Evolutionary conservation across 2,888 invertebrate species (phyloP), one percentile per base, ranked within the genome.

Genomic region (Tholera decimalis): DNA sequence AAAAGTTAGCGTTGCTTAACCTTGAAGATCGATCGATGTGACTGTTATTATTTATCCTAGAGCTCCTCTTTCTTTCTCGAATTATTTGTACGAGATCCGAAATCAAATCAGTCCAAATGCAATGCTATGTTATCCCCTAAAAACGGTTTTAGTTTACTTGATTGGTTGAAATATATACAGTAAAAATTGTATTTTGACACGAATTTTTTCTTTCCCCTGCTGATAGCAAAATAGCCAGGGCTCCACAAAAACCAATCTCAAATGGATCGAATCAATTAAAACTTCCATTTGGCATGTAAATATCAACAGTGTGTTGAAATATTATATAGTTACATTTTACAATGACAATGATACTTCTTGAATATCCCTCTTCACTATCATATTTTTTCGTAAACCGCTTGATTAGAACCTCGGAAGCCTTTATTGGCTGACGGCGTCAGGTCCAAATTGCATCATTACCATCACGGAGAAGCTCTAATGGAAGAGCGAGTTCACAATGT

Each of bases 371-470:
- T 24, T 33, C 9, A 26, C 13, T 39, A 18, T 22, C 11, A 15
- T 18, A 39, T 13, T 57, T 20, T 35, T 43, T 39, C 30, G 9
- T 22, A 30, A 56, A 57, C n/a, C 18, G 9, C 43, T 57, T 55
- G 44, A 79, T 73, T 59, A 26, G 50, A 65, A 24, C 37, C 43
- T 43, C 46, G 56, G 22, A 11, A 58, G 18, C 47, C 11, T 63
- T 28, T 9, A 13, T 56, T 39, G 54, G 37, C 43, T 47, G 15
- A 26, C 26, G 53, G 43, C 62, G 75, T 73, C 71, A 67, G 64
- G 62, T 76, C 69, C 75, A 83, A 87, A 88, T 84, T 87, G 83
- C 82, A 77, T 80, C 83, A 85, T 85, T 84, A 84, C 79, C 72
- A 70, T 53, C 66, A 62, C 77, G 73, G 64, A 82, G 69, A 79